Percentiles rank a stretch among this genome's conserved stretches.
phyloP scores from a whole-genome alignment of 2,888 invertebrate genomes.

The Drosophila mimetica region DNA sequence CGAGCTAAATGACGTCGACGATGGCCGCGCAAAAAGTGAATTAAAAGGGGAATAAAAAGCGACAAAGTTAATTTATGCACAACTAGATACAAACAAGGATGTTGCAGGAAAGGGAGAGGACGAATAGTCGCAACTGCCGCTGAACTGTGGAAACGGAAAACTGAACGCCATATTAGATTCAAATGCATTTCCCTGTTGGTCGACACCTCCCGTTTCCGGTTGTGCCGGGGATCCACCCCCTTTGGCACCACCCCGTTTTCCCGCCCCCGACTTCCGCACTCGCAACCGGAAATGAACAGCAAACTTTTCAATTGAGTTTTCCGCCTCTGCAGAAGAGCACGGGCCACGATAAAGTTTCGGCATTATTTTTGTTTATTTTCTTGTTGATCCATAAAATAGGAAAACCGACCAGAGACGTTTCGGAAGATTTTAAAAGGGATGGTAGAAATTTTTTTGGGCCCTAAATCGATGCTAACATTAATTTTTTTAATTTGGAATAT shows the following conservation, averaged over 20 bases:
- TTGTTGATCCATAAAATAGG: conserved; percentile 58
- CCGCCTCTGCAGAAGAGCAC: conserved; percentile 51
- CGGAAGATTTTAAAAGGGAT: neutral
- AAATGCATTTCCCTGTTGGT: conserved; percentile 70
- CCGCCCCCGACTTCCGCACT: conserved; percentile 20
- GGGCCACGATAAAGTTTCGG: conserved; percentile 58
- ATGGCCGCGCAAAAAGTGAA: conserved; percentile 53
- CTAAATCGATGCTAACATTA: too few species aligned
- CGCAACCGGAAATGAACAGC: conserved; percentile 68
- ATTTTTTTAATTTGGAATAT: too few species aligned
- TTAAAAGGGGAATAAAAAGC: conserved; percentile 67
- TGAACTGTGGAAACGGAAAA: conserved; percentile 58
- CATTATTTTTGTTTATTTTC: conserved; percentile 70
- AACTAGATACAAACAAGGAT: conserved; percentile 45
- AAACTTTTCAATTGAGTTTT: conserved; percentile 80
- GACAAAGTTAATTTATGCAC: conserved; percentile 71
- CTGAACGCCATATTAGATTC: conserved; percentile 76
- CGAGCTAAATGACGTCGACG: conserved; percentile 58
- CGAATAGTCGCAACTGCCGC: conserved; percentile 51
- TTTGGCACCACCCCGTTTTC: neutral
- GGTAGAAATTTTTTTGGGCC: neutral
- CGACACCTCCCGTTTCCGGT: conserved; percentile 66
- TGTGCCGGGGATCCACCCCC: conserved; percentile 4
- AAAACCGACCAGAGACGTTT: conserved; percentile 2
- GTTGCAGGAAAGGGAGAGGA: conserved; percentile 4